phyloP scores from a whole-genome alignment of 2,888 invertebrate genomes.

The Diplolepis rosae region DNA sequence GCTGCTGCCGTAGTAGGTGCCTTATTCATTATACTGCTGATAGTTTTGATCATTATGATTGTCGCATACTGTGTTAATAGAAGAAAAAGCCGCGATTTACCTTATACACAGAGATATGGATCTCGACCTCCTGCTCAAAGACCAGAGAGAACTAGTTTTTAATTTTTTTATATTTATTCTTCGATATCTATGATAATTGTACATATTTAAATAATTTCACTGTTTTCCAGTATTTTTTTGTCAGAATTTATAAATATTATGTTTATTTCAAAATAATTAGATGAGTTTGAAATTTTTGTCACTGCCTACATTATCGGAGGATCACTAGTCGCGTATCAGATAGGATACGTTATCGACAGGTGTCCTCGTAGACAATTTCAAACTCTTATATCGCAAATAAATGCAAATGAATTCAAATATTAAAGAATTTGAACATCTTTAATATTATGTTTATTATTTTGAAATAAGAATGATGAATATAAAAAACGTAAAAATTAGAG shows the following conservation, averaged over 20 bases:
- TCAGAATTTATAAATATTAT: background rate
- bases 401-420: too few relatives aligned
- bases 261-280: background rate
- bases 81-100: constrained; percentile 78
- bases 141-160: constrained; percentile 53
- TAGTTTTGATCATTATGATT: constrained; percentile 76
- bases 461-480: too few relatives aligned
- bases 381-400: too few relatives aligned
- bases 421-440: too few relatives aligned
- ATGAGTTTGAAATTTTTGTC: too few relatives aligned
- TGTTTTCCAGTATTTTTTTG: background rate
- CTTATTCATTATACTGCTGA: constrained; percentile 78
- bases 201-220: constrained; percentile 2
- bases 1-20: constrained; percentile 83
- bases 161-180: constrained; percentile 4
- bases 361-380: too few relatives aligned
- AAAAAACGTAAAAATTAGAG: too few relatives aligned
- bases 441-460: too few relatives aligned
- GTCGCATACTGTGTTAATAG: constrained; percentile 79
- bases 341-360: too few relatives aligned
- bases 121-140: constrained; percentile 62
- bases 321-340: too few relatives aligned
- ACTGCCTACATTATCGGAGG: too few relatives aligned
- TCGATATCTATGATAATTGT: background rate
- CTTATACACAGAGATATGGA: constrained; percentile 72